Evolutionary conservation across 2,888 invertebrate species (phyloP), one percentile per base, ranked within the genome.

Genomic region (Sericinus montela): DNA sequence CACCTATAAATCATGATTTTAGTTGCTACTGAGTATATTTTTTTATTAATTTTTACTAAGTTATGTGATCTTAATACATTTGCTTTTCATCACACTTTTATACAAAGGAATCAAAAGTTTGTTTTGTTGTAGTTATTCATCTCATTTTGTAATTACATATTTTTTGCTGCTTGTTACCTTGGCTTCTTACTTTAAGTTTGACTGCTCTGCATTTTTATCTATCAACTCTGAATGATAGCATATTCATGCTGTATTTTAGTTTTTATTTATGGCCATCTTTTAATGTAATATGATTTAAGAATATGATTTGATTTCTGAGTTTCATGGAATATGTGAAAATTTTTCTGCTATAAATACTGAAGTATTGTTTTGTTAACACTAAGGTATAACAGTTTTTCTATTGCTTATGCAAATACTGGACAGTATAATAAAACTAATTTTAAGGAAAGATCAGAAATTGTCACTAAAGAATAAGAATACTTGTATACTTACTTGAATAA

Each of bases 151-250:
- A 16, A 15, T 46, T 52, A 19, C 19, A 19, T 19, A 19, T 54
- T 49, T 48, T 53, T 57, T 53, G 53, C 53, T 55, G 50, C 58
- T 57, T 69, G 62, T 70, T 72, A 10, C 9, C 32, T 32, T 32
- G 9, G 75, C 66, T 68, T 67, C 55, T 63, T 60, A 57, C 71
- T 67, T 64, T 60, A 59, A 61, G 79, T 78, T 29, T 70, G 60
- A 72, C 75, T 68, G 80, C 85, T 86, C 84, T 86, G 86, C 85
- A 85, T 85, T 85, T 83, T 82, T 82, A 75, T 82, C 60, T 78
- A 75, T 69, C 62, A 69, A 70, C 64, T 72, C 59, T 69, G 62
- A 63, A 60, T 69, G 64, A 65, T 67, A 59, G 53, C 55, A 59
- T 57, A 57, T 50, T 65, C 65, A 67, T 64, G 34, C 55, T 52